phyloP scores from a whole-genome alignment of 1,140 invertebrate genomes.

The Plodia interpunctella region DNA sequence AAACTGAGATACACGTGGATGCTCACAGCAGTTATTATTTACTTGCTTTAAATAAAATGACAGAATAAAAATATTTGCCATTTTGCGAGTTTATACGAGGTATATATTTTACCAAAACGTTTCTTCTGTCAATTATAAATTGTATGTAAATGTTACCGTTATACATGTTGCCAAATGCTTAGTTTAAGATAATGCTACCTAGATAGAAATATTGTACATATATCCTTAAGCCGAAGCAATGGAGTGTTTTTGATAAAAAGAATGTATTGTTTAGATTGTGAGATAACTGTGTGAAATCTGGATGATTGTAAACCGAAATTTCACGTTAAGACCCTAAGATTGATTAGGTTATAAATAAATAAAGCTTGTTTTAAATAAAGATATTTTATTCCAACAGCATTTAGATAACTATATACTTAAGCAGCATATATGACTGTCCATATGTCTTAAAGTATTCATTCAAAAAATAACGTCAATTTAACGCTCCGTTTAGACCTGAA shows the following conservation, averaged over 20 bases:
- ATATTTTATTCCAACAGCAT: conserved; percentile 23
- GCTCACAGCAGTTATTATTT: too few relatives aligned
- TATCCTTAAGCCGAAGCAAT: conserved; percentile 60
- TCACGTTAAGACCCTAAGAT: conserved; percentile 47
- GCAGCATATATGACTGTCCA: too few relatives aligned
- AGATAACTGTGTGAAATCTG: conserved; percentile 32
- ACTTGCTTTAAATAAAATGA: too few relatives aligned
- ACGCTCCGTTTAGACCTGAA: too few relatives aligned
- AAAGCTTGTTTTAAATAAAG: conserved; percentile 71
- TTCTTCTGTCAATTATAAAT: conserved; percentile 70
- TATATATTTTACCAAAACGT: conserved; percentile 8
- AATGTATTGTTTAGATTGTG: conserved; percentile 52
- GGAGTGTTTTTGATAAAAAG: conserved; percentile 58
- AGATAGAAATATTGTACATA: conserved; percentile 67
- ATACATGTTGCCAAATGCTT: conserved; percentile 71
- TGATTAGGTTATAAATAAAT: conserved; percentile 64
- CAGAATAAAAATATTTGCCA: too few relatives aligned
- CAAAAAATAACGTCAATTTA: too few relatives aligned
- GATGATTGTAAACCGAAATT: conserved; percentile 39
- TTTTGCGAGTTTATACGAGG: too few relatives aligned
- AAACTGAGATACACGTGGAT: too few relatives aligned
- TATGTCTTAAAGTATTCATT: too few relatives aligned
- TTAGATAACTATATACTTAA: background rate
- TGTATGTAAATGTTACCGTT: conserved; percentile 58
- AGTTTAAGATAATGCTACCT: conserved; percentile 56